Percentiles rank a stretch among this genome's conserved stretches.
Conservation (phyloP, 2,113 vertebrate genomes). For the Elephantulus edwardii region DNA sequence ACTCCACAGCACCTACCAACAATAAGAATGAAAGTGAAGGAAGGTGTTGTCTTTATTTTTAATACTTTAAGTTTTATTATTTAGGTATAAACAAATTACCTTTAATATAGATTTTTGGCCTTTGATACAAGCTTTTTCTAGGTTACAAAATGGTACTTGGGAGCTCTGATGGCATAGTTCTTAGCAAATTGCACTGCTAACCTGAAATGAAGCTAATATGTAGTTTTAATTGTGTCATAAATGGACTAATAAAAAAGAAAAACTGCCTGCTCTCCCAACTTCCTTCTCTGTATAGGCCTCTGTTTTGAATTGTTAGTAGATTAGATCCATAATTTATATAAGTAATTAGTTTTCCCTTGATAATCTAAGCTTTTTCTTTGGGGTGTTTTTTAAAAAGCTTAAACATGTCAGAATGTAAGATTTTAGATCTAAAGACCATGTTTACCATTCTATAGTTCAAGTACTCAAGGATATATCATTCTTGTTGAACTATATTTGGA, state of each 20-base stretch:
- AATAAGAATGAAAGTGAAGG: slow-evolving; percentile 35
- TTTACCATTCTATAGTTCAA: neutral
- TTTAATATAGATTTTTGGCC: neutral
- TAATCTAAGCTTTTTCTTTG: neutral
- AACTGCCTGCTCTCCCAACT: neutral
- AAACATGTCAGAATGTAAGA: neutral
- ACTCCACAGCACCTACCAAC: too few species aligned
- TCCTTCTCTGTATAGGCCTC: neutral
- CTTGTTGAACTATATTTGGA: neutral
- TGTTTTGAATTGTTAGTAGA: neutral
- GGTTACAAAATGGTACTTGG: slow-evolving; percentile 30
- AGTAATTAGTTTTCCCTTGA: neutral
- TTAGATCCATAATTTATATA: slow-evolving; percentile 11
- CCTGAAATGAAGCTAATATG: too few species aligned
- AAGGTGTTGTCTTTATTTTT: slow-evolving; percentile 35
- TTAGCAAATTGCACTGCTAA: too few species aligned
- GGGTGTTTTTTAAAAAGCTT: neutral
- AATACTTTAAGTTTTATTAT: slow-evolving; percentile 27
- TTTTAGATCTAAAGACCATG: neutral
- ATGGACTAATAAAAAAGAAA: slow-evolving; percentile 14
- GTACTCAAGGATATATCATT: neutral
- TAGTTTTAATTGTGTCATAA: slow-evolving; percentile 5
- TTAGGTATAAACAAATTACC: neutral
- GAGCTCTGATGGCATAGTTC: too few species aligned
- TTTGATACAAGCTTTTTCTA: neutral